A percentile compares a stretch with the other conserved stretches of the same genome.
Conservation (phyloP, 2,888 invertebrate species). For the Tenthredo livida region DNA sequence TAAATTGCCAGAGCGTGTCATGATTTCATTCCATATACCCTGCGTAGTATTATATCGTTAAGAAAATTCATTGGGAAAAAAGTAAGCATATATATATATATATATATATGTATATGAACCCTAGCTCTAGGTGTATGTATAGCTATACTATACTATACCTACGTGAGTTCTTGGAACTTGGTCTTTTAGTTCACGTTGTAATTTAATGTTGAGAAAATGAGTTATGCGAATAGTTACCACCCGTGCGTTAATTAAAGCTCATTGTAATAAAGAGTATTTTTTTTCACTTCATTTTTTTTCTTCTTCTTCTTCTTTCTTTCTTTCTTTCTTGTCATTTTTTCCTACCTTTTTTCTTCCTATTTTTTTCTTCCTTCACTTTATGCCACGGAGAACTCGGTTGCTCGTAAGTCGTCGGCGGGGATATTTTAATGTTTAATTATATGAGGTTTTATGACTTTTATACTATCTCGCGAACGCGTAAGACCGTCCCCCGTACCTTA, state of each 20-base stretch:
- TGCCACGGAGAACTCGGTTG: background rate
- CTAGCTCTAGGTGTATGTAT: background rate
- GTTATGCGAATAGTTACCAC: slow-evolving; percentile 69
- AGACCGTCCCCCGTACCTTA: background rate
- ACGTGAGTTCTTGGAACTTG: slow-evolving; percentile 45
- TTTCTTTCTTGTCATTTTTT: background rate
- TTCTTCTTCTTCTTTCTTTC: slow-evolving; percentile 47
- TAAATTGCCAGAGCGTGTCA: slow-evolving; percentile 50
- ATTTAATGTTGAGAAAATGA: slow-evolving; percentile 72
- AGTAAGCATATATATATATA: background rate
- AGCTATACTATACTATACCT: background rate
- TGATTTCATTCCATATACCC: slow-evolving; percentile 18
- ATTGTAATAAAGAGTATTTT: slow-evolving; percentile 74
- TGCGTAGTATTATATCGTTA: background rate
- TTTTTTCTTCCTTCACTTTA: slow-evolving; percentile 66
- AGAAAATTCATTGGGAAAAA: slow-evolving; percentile 40
- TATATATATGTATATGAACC: background rate
- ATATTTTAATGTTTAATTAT: slow-evolving; percentile 73
- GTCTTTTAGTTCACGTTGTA: slow-evolving; percentile 62
- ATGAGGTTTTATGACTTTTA: slow-evolving; percentile 69
- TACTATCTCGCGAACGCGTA: slow-evolving; percentile 41
- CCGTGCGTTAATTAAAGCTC: slow-evolving; percentile 73
- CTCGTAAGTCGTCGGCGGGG: slow-evolving; percentile 48
- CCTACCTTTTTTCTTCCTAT: slow-evolving; percentile 59
- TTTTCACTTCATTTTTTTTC: background rate